phyloP scores from a whole-genome alignment of 2,888 invertebrate species.

The Parnassius apollo region DNA sequence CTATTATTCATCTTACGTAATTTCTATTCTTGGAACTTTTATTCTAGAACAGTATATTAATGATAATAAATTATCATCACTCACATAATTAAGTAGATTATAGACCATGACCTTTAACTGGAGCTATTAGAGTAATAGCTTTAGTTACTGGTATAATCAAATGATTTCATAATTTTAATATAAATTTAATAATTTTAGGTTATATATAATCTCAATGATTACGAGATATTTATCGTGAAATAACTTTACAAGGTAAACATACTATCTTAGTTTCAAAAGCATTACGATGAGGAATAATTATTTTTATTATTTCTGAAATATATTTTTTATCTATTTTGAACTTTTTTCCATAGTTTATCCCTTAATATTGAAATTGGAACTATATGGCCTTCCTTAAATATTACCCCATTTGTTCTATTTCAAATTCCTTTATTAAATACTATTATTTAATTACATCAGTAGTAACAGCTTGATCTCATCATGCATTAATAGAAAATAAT shows the following conservation, averaged over 20 bases:
- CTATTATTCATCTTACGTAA: constrained; percentile 85
- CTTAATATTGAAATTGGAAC: no score
- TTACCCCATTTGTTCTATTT: constrained; percentile 84
- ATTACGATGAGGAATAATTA: constrained; percentile 85
- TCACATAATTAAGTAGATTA: no score
- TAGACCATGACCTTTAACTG: no score
- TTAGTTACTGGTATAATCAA: constrained; percentile 80
- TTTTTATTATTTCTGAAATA: constrained; percentile 87
- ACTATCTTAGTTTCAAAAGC: no score
- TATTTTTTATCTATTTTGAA: constrained; percentile 83
- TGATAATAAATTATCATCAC: constrained; percentile 77
- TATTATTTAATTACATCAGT: no score
- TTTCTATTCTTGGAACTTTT: constrained; percentile 84
- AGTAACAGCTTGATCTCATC: no score
- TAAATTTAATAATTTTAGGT: constrained; percentile 76
- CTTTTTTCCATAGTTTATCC: constrained; percentile 80
- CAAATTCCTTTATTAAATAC: constrained; percentile 88
- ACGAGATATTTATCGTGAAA: no score
- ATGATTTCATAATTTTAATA: constrained; percentile 82
- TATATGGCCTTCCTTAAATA: constrained; percentile 84
- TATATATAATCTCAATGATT: constrained; percentile 77
- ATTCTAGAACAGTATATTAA: constrained; percentile 85
- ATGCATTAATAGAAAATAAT: no score
- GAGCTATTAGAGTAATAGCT: constrained; percentile 81
- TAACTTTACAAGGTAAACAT: no score